These are phyloP conservation scores for Peromyscus nudipes DNA, from an alignment of 2,797 vertebrate species.

Conservation along the genomic window DNA sequence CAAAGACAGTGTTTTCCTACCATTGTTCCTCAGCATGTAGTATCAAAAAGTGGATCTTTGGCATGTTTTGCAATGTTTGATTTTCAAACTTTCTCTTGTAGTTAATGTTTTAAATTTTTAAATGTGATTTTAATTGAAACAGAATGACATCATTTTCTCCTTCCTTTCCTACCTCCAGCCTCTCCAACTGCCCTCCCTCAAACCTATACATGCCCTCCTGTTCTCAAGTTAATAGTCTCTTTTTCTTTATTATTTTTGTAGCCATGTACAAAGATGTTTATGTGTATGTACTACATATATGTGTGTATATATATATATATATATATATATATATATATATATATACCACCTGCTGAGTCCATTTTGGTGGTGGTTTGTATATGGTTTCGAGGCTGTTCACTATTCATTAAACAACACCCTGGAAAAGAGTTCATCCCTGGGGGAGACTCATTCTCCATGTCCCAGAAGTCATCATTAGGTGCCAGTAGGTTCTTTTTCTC, in stretches of 20 bases:
- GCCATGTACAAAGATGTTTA: background rate
- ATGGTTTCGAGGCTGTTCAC: background rate
- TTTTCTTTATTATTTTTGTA: background rate
- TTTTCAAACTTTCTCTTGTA: background rate
- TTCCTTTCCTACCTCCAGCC: background rate
- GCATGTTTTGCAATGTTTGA: background rate
- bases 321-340: background rate
- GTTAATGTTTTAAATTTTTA: background rate
- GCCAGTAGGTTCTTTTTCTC: background rate
- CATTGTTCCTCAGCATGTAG: background rate
- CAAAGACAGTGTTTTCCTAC: background rate
- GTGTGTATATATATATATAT: too few relatives aligned
- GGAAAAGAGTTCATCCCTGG: background rate
- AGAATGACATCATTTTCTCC: background rate
- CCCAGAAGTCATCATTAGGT: background rate
- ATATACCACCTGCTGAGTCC: background rate
- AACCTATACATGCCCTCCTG: background rate
- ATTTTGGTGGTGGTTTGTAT: background rate
- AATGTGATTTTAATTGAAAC: background rate
- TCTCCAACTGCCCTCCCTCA: background rate
- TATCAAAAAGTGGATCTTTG: background rate
- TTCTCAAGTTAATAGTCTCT: background rate
- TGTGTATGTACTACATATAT: background rate
- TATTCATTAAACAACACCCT: background rate
- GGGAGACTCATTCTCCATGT: background rate